phyloP scores from a whole-genome alignment of 2,888 invertebrate species.

The Alcis repandata region DNA sequence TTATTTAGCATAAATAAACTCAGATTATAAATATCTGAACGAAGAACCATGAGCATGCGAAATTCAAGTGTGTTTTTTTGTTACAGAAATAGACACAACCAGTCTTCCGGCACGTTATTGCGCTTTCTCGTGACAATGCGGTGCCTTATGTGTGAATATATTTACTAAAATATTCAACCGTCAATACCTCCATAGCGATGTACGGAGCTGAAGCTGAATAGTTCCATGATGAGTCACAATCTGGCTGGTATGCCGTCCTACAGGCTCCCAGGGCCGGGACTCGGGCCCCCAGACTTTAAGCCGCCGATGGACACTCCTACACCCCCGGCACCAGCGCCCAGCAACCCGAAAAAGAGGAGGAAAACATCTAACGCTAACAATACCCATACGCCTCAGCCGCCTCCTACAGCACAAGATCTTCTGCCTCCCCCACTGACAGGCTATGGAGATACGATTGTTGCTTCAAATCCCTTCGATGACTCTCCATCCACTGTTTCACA shows the following conservation, averaged over 20 bases:
- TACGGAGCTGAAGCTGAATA: slow-evolving; percentile 73
- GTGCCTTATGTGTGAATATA: slow-evolving; percentile 71
- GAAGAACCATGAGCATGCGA: not conserved
- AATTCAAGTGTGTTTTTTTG: slow-evolving; percentile 61
- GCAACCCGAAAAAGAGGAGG: slow-evolving; percentile 95
- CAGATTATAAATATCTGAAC: not conserved
- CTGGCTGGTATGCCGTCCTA: slow-evolving; percentile 93
- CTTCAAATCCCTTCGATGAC: slow-evolving; percentile 98
- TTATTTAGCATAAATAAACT: slow-evolving; percentile 37
- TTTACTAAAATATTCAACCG: slow-evolving; percentile 60
- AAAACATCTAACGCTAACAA: slow-evolving; percentile 92
- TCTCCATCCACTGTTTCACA: slow-evolving; percentile 89
- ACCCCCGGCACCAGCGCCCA: slow-evolving; percentile 91
- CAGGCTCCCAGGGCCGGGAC: slow-evolving; percentile 90
- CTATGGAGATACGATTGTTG: slow-evolving; percentile 97
- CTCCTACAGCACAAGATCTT: slow-evolving; percentile 91
- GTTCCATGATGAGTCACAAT: slow-evolving; percentile 91
- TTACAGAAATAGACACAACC: slow-evolving; percentile 83
- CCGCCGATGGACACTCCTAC: slow-evolving; percentile 90
- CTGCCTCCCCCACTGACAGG: slow-evolving; percentile 95
- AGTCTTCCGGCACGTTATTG: slow-evolving; percentile 77
- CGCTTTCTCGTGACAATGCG: slow-evolving; percentile 78
- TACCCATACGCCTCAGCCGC: slow-evolving; percentile 88
- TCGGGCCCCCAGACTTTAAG: slow-evolving; percentile 91
- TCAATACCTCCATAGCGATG: slow-evolving; percentile 70